Evolutionary conservation across 2,797 vertebrate species (phyloP), one percentile per base, ranked within the genome.

Genomic region (Parauchenoglanis ngamensis): DNA sequence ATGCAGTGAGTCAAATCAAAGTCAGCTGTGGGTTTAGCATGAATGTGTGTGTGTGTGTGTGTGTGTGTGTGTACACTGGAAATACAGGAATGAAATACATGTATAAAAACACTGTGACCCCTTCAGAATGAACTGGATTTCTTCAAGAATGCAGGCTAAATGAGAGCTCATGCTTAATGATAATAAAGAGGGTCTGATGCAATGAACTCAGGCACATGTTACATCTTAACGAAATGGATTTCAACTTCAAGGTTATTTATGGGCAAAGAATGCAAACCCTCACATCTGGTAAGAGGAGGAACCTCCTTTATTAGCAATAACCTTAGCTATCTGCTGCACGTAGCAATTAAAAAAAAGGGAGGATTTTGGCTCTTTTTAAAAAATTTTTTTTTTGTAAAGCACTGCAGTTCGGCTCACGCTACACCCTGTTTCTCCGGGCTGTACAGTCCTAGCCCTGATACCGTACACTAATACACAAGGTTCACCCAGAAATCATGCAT

Each of bases 1-100:
- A 84, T 63, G 15, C 49, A 52, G 21, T 80, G 72, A 88, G 72
- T 87, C 72, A 87, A 59, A 44, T 68, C 81, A 31, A 54, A 87
- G 65, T 31, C 65, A 84, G 61, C 54, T 81, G 87, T 86, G 82
- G 82, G 40, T 77, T 57, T 61, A 77, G 63, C 67, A 23, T 23
- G 31, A 31, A 31, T 77, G 40, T 40, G 40, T 40, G 40, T 40
- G 40, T 40, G 40, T 40, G 40, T 40, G 40, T 40, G 73, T 86
- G 61, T 86, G 76, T 28, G 77, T 78, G 75, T 84, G 80, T 63
- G 35, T 31, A 46, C 17, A 40, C 19, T 19, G 11, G 23, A 75
- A 54, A 57, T 35, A 82, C 40, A 35, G 59, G 70, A 57, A 31
- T 59, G 65, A 86, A 80, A 81, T 49, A 17, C n/a, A 56, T 40